Base-by-base conservation (phyloP, 1,140 invertebrate genomes). In the Acromyrmex heyeri region DNA sequence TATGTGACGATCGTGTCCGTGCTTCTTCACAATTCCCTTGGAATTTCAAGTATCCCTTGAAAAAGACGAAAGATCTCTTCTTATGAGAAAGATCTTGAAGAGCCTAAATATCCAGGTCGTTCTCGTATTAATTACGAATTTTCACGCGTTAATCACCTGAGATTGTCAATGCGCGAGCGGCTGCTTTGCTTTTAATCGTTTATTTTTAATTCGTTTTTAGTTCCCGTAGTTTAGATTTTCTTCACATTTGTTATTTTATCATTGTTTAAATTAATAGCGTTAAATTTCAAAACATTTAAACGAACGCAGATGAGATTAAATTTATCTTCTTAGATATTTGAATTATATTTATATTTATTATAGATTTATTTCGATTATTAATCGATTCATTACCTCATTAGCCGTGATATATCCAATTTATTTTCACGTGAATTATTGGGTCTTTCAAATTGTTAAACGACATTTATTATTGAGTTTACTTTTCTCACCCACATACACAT, bases 1-100 rank as follows among this genome's bases (percentile, higher is more conserved):
- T 62, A 75, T 83, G 79, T 83, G 79, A 83, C 55, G 14, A 50
- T 61, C 65, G 64, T 72, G 53, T 7, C n/a, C 16, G 65, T 82
- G 55, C 34, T 72, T 16, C 8, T 14, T 7, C n/a, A 16, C 44
- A 12, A 14, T 6, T 5, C 5, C n/a, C 14, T 21, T 16, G 34
- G 14, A 75, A 48, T 30, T 62, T 14, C 5, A 27, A 18, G n/a
- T 10, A 2, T 81, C 16, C 21, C 64, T 57, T 12, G 34, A 61
- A 50, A 30, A 24, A 18, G n/a, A 24, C 24, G 30, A 38, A 44
- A 44, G 4, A 21, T 24, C 48, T 55, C n/a, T 24, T 55, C 21
- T 38, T 16, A 38, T 27, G 61, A 48, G 48, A 24, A 10, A 14
- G 44, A 18, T n/a, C 30, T 55, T 24, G 48, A 55, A 44, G 16